These are phyloP conservation scores for Hypolimnas misippus DNA, from an alignment of 2,888 invertebrate genomes.

Conservation along the genomic window DNA sequence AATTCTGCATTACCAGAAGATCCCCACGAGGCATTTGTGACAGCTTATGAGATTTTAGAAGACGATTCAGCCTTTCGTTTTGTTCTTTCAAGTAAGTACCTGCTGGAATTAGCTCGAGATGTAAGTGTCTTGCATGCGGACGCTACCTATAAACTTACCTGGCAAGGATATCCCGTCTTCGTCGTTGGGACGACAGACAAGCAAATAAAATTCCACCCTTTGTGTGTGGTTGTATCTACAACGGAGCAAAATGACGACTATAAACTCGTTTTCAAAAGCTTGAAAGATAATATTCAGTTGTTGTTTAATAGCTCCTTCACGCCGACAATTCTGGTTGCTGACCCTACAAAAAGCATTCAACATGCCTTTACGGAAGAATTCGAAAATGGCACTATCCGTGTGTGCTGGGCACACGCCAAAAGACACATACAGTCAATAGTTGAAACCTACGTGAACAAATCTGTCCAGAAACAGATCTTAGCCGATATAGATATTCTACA, in stretches of 20 bases:
- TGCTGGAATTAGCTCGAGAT: conserved; percentile 6
- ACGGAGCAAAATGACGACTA: conserved; percentile 7
- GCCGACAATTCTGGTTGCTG: conserved; percentile 9
- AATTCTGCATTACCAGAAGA: conserved; percentile 9
- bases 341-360: conserved; percentile 38
- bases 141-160: conserved; percentile 42
- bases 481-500: conserved; percentile 3
- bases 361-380: conserved; percentile 37
- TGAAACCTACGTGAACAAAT: not conserved
- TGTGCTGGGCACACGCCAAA: no score
- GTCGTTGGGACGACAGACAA: conserved; percentile 43
- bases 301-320: not conserved
- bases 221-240: conserved; percentile 14
- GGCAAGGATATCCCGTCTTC: conserved; percentile 44
- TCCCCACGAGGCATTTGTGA: conserved; percentile 2
- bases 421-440: not conserved
- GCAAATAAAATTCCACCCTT: conserved; percentile 15
- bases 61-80: conserved; percentile 11
- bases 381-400: conserved; percentile 1
- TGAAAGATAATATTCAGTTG: conserved; percentile 18
- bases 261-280: conserved; percentile 15
- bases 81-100: conserved; percentile 1
- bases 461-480: conserved; percentile 7
- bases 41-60: not conserved
- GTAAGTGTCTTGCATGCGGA: conserved; percentile 6